Evolutionary conservation across 2,888 invertebrate species (phyloP).

Genomic region (Aproaerema taeniolella): DNA sequence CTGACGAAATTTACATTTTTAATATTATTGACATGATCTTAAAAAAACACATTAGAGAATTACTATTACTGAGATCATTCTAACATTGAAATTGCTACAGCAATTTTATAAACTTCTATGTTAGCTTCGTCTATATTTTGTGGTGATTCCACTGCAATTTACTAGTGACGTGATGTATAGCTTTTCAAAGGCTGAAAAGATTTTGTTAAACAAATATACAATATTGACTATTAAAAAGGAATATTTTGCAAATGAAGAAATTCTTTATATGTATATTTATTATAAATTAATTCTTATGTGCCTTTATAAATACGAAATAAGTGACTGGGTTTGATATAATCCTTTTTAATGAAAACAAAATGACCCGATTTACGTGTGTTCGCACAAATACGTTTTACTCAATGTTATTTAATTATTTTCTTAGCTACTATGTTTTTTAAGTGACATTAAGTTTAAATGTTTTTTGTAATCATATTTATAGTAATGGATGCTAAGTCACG

Average conservation of each 20-base stretch:
- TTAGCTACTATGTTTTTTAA: constrained; percentile 50
- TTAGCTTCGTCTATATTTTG: too few relatives aligned
- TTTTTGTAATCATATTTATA: constrained; percentile 54
- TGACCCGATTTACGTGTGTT: constrained; percentile 59
- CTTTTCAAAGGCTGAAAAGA: too few relatives aligned
- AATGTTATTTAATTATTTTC: constrained; percentile 49
- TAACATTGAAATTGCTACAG: too few relatives aligned
- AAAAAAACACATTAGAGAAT: too few relatives aligned
- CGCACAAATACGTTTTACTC: constrained; percentile 69
- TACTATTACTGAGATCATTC: too few relatives aligned
- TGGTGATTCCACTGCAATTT: too few relatives aligned
- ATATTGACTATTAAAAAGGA: constrained; percentile 28
- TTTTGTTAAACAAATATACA: constrained; percentile 23
- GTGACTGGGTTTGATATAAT: constrained; percentile 69
- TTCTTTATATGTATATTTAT: constrained; percentile 31
- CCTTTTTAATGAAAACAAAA: constrained; percentile 49
- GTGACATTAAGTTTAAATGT: constrained; percentile 57
- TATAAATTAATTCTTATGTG: constrained; percentile 71
- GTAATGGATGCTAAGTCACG: constrained; percentile 70
- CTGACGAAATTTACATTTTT: constrained; percentile 28
- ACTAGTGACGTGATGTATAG: too few relatives aligned
- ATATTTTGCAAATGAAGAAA: constrained; percentile 39
- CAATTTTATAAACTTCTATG: too few relatives aligned
- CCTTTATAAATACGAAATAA: constrained; percentile 61
- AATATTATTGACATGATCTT: constrained; percentile 1